Evolutionary conservation across 2,888 invertebrate species (phyloP).

Genomic region (Maniola hyperantus): DNA sequence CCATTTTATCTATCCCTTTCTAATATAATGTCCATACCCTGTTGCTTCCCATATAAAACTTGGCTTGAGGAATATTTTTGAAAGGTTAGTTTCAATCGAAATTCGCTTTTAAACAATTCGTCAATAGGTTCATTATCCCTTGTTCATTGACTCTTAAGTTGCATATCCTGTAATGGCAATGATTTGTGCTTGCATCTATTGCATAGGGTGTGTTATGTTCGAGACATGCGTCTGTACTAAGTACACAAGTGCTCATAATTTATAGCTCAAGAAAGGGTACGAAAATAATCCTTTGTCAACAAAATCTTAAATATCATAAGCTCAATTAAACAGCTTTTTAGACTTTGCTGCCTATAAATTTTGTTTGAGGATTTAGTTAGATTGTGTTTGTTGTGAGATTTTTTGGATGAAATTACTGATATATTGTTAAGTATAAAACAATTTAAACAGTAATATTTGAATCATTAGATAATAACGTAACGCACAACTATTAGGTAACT

Average conservation of each 20-base stretch:
- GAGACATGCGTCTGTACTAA: conserved; percentile 64
- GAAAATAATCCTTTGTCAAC: conserved; percentile 70
- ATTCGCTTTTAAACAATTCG: conserved; percentile 25
- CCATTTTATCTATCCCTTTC: conserved; percentile 58
- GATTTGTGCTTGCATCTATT: conserved; percentile 68
- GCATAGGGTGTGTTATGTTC: conserved; percentile 70
- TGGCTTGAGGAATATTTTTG: conserved; percentile 43
- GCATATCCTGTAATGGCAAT: conserved; percentile 50
- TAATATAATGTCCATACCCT: conserved; percentile 50
- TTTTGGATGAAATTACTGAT: no score
- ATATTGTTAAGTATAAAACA: no score
- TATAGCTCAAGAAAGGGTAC: conserved; percentile 71
- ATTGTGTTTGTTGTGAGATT: background rate
- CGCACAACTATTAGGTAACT: no score
- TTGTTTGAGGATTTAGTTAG: conserved; percentile 19
- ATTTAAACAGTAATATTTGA: no score
- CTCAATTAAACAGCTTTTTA: conserved; percentile 63
- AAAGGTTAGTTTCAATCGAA: conserved; percentile 29
- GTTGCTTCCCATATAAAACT: conserved; percentile 49
- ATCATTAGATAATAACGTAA: no score
- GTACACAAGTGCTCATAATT: conserved; percentile 69
- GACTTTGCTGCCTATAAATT: conserved; percentile 63
- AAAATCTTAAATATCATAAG: conserved; percentile 76
- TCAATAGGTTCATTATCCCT: conserved; percentile 30
- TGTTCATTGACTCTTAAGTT: conserved; percentile 41